These are phyloP conservation scores for Drosophila flavopinicola DNA, from an alignment of 2,888 invertebrate genomes.

Conservation along the genomic window DNA sequence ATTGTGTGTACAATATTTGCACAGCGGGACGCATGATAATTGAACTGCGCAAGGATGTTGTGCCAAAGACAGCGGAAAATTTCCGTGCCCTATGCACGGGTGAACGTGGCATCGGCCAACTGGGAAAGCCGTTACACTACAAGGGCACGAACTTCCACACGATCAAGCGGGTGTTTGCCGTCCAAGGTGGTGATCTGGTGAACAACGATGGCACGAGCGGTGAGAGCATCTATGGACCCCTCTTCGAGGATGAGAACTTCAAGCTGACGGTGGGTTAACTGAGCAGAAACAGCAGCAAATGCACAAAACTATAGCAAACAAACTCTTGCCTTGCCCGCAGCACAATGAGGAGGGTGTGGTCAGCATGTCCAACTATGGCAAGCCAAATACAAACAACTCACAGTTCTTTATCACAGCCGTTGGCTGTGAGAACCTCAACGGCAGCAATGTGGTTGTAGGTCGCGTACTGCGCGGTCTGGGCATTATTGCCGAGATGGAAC, in stretches of 20 bases:
- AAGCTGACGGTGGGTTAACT: constrained; percentile 85
- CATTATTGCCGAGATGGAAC: constrained; percentile 89
- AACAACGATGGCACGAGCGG: constrained; percentile 94
- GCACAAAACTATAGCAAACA: not conserved
- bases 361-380: constrained; percentile 92
- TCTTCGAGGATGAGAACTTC: constrained; percentile 96
- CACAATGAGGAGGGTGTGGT: constrained; percentile 87
- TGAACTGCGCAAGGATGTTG: constrained; percentile 92
- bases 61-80: constrained; percentile 95
- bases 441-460: constrained; percentile 93
- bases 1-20: constrained; percentile 12
- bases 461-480: constrained; percentile 91
- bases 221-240: constrained; percentile 96
- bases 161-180: constrained; percentile 94
- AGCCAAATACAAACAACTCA: constrained; percentile 93
- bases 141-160: constrained; percentile 93
- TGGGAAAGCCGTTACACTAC: constrained; percentile 91
- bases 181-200: constrained; percentile 92
- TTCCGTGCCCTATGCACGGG: constrained; percentile 96
- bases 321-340: constrained; percentile 83
- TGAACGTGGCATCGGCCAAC: constrained; percentile 90
- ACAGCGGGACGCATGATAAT: constrained; percentile 93
- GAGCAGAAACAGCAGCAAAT: not conserved
- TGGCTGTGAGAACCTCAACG: constrained; percentile 91
- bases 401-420: constrained; percentile 96